Base-by-base conservation (phyloP, 2,797 vertebrate genomes). In the Erithacus rubecula region DNA sequence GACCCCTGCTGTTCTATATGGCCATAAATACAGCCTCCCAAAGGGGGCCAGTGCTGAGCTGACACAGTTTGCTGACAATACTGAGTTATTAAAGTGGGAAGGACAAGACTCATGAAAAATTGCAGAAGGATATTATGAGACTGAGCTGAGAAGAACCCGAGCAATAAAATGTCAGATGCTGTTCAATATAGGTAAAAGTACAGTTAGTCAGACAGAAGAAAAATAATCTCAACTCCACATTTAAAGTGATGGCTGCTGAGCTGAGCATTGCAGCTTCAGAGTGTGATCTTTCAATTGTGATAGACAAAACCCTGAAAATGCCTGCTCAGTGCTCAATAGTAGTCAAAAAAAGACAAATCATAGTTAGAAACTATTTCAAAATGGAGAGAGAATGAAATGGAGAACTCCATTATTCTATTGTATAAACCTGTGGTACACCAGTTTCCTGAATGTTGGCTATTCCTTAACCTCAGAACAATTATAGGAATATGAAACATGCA, bases 91-190 rank as follows among this genome's bases (percentile, higher is more conserved):
- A 91, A 91, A 95, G 78, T 34, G 47, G 56, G 70, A 91, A 95
- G 91, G 90, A 94, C 76, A 88, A 86, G 91, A 84, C 37, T 90
- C 55, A 37, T 56, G 80, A 91, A 96, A 91, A 95, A 94, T 52
- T 91, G 83, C 80, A 89, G 70, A 52, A 86, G 34, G 55, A 76
- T 94, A 77, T 93, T 95, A 87, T 52, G 63, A 95, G 83, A 83
- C 63, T 59, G 65, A 78, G 74, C 65, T 13, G 74, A 63, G 83
- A 86, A 85, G 69, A 78, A 32, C 11, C 43, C 63, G 67, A 90
- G 77, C 55, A 93, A 91, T 81, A 91, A 95, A 95, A 81, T 75
- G 83, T 76, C 91, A 90, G 76, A 76, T 63, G 69, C 43, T 78
- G 85, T 69, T 96, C 90, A 90, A 79, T 76, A 86, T 41, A 83